These are phyloP conservation scores for Lasioglossum zephyrum DNA, from an alignment of 2,888 invertebrate genomes.

Conservation along the genomic window DNA sequence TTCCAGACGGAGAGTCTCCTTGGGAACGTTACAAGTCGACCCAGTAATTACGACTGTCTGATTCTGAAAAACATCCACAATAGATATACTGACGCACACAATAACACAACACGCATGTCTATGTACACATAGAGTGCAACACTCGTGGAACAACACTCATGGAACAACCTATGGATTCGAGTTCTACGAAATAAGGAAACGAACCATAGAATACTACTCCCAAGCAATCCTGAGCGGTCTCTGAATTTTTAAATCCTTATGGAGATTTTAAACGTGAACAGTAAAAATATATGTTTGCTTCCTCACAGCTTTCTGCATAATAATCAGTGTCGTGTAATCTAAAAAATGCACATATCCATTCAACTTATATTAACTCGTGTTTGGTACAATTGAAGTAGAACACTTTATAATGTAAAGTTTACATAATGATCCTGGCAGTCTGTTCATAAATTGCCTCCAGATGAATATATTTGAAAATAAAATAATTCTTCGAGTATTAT, in stretches of 20 bases:
- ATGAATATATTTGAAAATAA: not conserved
- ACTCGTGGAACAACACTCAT: not conserved
- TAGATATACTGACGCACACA: slow-evolving; percentile 33
- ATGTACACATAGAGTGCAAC: not conserved
- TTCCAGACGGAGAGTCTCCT: not conserved
- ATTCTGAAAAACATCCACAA: slow-evolving; percentile 20
- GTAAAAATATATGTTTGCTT: not conserved
- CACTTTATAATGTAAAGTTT: not conserved
- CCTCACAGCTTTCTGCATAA: no score
- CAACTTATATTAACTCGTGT: not conserved
- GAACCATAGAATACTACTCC: not conserved
- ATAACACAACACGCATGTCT: not conserved
- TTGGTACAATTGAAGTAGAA: not conserved
- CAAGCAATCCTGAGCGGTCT: not conserved
- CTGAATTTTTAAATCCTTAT: not conserved
- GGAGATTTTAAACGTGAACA: not conserved
- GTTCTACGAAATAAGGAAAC: not conserved
- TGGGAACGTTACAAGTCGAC: not conserved
- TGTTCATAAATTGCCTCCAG: not conserved
- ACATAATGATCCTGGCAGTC: not conserved
- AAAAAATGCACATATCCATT: not conserved
- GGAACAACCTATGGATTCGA: not conserved
- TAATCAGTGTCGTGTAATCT: no score
- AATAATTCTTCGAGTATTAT: not conserved
- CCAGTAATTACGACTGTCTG: slow-evolving; percentile 19